Percentiles rank a stretch among this genome's conserved stretches.
phyloP scores from a whole-genome alignment of 2,888 invertebrate genomes.

The Drosophila planitibia region DNA sequence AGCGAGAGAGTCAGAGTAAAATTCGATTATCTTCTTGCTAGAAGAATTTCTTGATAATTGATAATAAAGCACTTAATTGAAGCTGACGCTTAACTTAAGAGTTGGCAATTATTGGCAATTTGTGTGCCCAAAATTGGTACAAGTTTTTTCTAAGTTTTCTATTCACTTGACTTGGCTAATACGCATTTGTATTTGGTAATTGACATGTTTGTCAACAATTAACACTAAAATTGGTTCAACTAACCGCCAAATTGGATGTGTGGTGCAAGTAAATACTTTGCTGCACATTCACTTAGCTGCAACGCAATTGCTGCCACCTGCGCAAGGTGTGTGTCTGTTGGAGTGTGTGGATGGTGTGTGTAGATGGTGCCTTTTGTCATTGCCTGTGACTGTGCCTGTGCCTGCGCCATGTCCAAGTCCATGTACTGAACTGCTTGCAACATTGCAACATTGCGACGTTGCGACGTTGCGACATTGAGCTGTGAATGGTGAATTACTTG shows the following conservation, averaged over 20 bases:
- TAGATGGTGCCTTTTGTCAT: background rate
- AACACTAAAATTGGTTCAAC: background rate
- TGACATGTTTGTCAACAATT: background rate
- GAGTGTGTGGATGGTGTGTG: background rate
- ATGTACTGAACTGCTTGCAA: slow-evolving; percentile 14
- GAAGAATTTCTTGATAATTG: background rate
- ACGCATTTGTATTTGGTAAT: background rate
- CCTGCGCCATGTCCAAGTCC: background rate
- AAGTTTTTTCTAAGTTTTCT: background rate
- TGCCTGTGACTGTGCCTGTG: background rate
- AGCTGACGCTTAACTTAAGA: background rate
- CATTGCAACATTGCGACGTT: slow-evolving; percentile 23
- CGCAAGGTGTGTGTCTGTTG: background rate
- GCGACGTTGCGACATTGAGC: slow-evolving; percentile 13
- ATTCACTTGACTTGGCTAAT: background rate
- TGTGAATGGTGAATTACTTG: slow-evolving; percentile 42
- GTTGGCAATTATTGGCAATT: background rate
- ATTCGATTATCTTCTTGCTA: too few relatives aligned
- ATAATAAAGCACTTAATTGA: background rate
- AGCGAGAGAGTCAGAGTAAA: too few relatives aligned
- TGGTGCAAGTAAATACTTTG: background rate
- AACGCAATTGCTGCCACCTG: background rate
- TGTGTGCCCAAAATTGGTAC: background rate
- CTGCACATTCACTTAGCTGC: background rate
- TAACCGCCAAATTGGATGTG: background rate